Percentiles rank a stretch among this genome's conserved stretches.
Evolutionary conservation across 2,888 invertebrate genomes (phyloP).

Genomic region (Teleiodes luculella): DNA sequence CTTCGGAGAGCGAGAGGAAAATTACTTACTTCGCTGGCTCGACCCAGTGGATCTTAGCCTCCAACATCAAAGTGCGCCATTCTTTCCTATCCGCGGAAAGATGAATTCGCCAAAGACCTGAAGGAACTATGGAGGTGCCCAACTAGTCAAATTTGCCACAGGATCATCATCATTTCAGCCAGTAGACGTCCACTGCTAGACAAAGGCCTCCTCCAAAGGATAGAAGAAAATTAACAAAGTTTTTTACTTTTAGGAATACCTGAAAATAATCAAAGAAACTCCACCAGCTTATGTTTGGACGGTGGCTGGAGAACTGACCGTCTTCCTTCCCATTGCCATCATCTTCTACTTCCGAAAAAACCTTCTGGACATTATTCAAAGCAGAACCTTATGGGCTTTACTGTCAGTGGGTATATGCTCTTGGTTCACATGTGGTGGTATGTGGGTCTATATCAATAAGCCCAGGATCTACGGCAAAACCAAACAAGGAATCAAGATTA

Average conservation of each 20-base stretch:
- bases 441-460: neutral
- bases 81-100: too few relatives aligned
- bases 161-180: too few relatives aligned
- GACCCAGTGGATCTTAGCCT: too few relatives aligned
- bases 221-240: neutral
- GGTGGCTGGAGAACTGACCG: neutral
- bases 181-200: too few relatives aligned
- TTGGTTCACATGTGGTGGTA: neutral
- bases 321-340: neutral
- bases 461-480: neutral
- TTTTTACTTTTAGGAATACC: neutral
- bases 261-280: neutral
- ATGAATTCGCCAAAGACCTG: too few relatives aligned
- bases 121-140: too few relatives aligned
- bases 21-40: too few relatives aligned
- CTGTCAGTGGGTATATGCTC: neutral
- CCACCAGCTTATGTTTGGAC: neutral
- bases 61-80: too few relatives aligned
- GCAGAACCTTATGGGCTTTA: neutral
- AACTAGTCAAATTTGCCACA: too few relatives aligned
- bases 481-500: neutral
- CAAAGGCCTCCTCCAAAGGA: too few relatives aligned
- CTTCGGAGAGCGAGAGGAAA: too few relatives aligned
- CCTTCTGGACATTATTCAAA: neutral
- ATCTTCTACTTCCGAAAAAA: neutral